Conservation (phyloP, 2,113 vertebrate genomes). For the Marmota flaviventris region DNA sequence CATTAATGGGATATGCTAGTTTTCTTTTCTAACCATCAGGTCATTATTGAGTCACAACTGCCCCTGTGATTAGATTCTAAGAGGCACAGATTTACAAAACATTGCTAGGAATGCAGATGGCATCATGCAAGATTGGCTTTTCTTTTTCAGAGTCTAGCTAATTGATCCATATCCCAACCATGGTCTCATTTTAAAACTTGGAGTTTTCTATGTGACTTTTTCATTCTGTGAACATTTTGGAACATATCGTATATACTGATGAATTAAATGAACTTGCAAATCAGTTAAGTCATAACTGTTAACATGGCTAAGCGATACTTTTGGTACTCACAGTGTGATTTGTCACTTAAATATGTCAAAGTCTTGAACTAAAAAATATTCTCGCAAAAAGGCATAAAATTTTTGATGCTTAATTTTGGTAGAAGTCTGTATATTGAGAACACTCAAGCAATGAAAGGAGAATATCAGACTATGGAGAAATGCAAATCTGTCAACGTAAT, state of each 20-base stretch:
- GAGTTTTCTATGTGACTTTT: neutral
- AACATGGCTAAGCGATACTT: neutral
- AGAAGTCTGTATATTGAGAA: slow-evolving; percentile 84
- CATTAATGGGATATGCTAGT: neutral
- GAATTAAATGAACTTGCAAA: neutral
- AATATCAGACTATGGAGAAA: slow-evolving; percentile 83
- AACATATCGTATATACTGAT: neutral
- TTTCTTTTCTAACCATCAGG: neutral
- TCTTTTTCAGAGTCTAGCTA: neutral
- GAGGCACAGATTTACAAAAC: neutral
- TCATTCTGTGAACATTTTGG: neutral
- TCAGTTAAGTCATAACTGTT: neutral
- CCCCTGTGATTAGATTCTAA: neutral
- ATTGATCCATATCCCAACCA: neutral
- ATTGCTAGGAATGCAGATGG: neutral
- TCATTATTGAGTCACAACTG: neutral
- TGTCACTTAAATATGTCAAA: neutral
- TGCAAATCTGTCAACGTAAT: slow-evolving; percentile 52
- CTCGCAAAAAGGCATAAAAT: slow-evolving; percentile 52
- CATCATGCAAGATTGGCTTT: neutral
- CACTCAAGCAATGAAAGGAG: slow-evolving; percentile 87
- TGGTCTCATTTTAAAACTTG: neutral
- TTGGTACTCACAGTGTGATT: neutral
- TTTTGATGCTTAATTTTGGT: slow-evolving; percentile 80
- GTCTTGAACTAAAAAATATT: slow-evolving; percentile 57